Conservation (phyloP, 1,140 invertebrate species). For the Galendromus occidentalis region DNA sequence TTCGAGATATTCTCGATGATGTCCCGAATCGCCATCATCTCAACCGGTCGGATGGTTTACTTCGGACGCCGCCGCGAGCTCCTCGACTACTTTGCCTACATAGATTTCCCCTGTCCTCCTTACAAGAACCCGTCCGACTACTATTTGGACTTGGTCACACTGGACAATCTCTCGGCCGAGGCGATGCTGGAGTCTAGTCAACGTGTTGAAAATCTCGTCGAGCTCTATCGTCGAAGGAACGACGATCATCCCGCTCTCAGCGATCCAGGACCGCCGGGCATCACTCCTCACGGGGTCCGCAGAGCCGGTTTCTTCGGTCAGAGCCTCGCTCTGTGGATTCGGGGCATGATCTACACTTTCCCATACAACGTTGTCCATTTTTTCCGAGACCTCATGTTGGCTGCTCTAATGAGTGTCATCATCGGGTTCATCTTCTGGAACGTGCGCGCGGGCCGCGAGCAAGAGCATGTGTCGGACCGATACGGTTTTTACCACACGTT, state of each 20-base stretch:
- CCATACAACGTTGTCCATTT: constrained; percentile 60
- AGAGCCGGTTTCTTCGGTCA: constrained; percentile 40
- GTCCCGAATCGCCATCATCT: constrained; percentile 56
- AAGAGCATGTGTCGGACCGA: constrained; percentile 33
- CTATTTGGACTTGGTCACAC: constrained; percentile 74
- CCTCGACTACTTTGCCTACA: constrained; percentile 74
- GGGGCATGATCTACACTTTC: constrained; percentile 53
- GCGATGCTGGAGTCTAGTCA: constrained; percentile 82
- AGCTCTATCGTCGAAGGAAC: constrained; percentile 46
- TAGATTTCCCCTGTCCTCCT: constrained; percentile 81
- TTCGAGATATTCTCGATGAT: constrained; percentile 91
- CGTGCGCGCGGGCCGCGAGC: constrained; percentile 35
- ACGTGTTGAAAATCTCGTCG: constrained; percentile 66
- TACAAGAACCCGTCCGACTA: constrained; percentile 93
- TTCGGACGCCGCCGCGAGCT: constrained; percentile 67
- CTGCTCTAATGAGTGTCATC: constrained; percentile 53
- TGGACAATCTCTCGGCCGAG: constrained; percentile 74
- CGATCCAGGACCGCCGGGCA: constrained; percentile 52
- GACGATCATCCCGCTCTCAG: constrained; percentile 34
- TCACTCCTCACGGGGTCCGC: constrained; percentile 42
- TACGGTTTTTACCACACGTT: constrained; percentile 64
- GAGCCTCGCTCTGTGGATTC: constrained; percentile 47
- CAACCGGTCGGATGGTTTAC: constrained; percentile 70
- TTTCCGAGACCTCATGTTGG: constrained; percentile 49
- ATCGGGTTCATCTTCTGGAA: constrained; percentile 78